Base-by-base conservation (phyloP, 2,888 invertebrate species). In the Luffia ferchaultella region DNA sequence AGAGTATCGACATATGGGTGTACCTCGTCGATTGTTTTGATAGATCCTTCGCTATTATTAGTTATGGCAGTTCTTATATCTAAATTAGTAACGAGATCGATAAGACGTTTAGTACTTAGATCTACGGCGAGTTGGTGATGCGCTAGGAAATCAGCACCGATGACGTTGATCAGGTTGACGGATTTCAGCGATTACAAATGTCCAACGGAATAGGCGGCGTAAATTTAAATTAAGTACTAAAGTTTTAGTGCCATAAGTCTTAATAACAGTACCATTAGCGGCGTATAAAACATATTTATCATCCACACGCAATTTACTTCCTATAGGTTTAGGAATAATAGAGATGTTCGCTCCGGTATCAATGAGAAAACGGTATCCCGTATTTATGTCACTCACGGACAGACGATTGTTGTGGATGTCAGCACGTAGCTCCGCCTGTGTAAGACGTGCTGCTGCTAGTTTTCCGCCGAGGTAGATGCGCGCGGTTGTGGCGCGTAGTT, bases 271-370 rank as follows among this genome's bases (percentile, higher is more conserved):
- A 15, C 57, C 49, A 41, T 58, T 60, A 15, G 56, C 56, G 2
- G 57, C 55, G 42, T 42, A 50, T 1, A 57, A 52, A 16, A 55
- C 50, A 46, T 53, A 55, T 3, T 12, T 30, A 2, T 49, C 51
- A 7, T 49, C 42, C 18, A 17, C 18, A 12, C 12, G 2, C 20
- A 17, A 9, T 18, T 17, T 17, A 17, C 18, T 16, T 17, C 18
- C 17, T 18, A 45, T 17, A 9, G 18, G 7, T 17, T 17, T 9
- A 7, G 56, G 55, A 2, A 56, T 12, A 2, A 55, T 53, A 2
- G 56, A 57, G n/a, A 57, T 43, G 41, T 55, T 52, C 2, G 55
- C 56, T 0, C 58, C 56, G 0, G 55, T 55, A 30, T 58, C 58
- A 0, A 58, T 46, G n/a, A 59, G 41, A 49, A 55, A 56, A 5